Percentiles rank a stretch among this genome's conserved stretches.
Evolutionary conservation across 2,797 vertebrate species (phyloP).

Genomic region (Coccyzus lansbergi): DNA sequence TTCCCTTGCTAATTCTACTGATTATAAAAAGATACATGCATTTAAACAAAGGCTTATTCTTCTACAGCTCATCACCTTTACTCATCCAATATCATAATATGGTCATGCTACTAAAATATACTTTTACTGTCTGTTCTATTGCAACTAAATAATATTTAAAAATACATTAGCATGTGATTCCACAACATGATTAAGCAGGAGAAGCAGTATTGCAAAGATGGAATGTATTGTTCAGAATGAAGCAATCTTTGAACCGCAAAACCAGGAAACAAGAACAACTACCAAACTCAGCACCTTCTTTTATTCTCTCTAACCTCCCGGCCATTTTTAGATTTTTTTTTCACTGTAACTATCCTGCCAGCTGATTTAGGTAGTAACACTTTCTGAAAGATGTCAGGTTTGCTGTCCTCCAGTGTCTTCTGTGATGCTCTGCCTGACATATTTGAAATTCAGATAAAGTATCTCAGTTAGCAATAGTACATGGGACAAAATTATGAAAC

Average conservation of each 20-base stretch:
- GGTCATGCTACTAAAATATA: constrained; percentile 33
- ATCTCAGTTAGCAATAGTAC: too few relatives aligned
- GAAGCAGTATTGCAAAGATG: neutral
- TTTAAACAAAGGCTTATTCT: constrained; percentile 60
- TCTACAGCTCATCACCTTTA: constrained; percentile 61
- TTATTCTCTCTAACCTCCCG: neutral
- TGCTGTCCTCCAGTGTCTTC: neutral
- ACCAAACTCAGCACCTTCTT: neutral
- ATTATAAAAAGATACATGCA: constrained; percentile 50
- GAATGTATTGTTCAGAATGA: neutral
- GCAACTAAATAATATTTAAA: constrained; percentile 24
- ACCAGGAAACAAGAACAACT: neutral
- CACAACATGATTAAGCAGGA: neutral
- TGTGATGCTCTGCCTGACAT: neutral
- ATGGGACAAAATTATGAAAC: too few relatives aligned
- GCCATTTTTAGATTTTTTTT: neutral
- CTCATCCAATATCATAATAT: constrained; percentile 31
- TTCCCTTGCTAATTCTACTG: constrained; percentile 64
- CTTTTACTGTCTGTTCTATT: constrained; percentile 40
- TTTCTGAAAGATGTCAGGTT: neutral
- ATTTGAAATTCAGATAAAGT: neutral
- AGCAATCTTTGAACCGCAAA: neutral
- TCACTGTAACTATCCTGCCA: neutral
- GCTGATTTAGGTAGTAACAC: neutral
- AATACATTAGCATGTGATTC: constrained; percentile 29